These are phyloP conservation scores for Clunio marinus DNA, from an alignment of 2,888 invertebrate species.

Conservation along the genomic window DNA sequence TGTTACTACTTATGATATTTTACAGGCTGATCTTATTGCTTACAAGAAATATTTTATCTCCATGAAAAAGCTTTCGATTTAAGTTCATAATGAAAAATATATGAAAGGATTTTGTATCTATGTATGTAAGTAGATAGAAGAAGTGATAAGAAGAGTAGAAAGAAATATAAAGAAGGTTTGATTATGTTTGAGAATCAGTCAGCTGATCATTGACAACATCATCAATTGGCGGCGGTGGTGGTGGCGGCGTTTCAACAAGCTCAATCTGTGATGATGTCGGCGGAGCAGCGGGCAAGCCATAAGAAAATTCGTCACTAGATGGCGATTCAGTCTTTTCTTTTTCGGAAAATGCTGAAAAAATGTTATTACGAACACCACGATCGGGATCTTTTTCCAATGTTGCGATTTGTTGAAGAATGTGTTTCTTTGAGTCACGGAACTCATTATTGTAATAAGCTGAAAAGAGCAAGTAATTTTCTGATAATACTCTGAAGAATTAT, in stretches of 20 bases:
- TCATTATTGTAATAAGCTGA: slow-evolving; percentile 33
- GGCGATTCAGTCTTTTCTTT: slow-evolving; percentile 28
- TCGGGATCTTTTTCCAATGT: slow-evolving; percentile 30
- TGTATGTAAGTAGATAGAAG: neutral
- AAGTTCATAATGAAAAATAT: too few species aligned
- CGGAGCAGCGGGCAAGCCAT: neutral
- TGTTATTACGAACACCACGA: slow-evolving; percentile 32
- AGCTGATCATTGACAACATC: neutral
- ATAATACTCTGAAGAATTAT: neutral
- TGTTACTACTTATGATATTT: too few species aligned
- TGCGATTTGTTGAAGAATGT: slow-evolving; percentile 24
- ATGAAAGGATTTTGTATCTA: too few species aligned
- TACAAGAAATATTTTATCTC: too few species aligned
- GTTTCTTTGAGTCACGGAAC: slow-evolving; percentile 25
- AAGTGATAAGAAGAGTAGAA: neutral
- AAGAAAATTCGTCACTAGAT: neutral
- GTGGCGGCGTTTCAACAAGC: neutral
- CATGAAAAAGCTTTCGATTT: too few species aligned
- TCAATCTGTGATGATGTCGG: neutral
- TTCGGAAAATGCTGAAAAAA: slow-evolving; percentile 16
- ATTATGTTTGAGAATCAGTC: neutral
- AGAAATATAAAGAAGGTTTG: neutral
- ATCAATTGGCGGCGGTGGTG: too few species aligned
- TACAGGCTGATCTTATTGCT: too few species aligned
- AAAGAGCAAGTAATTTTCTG: neutral